Percentiles rank a stretch among this genome's conserved stretches.
phyloP scores from a whole-genome alignment of 2,888 invertebrate genomes.

The Lampropteryx suffumata region DNA sequence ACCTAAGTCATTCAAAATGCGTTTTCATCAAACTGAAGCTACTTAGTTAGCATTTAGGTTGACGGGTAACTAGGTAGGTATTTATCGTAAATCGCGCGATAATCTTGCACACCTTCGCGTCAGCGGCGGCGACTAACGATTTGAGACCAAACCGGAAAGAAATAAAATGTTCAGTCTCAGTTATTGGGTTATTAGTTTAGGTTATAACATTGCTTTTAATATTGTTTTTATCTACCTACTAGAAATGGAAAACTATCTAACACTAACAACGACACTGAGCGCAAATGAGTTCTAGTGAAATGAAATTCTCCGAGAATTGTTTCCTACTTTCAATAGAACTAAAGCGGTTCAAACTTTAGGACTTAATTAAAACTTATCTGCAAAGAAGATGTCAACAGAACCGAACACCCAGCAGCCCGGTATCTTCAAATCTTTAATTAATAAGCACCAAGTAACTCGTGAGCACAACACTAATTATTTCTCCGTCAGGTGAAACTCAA shows the following conservation, averaged over 20 bases:
- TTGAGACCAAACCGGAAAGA: too few relatives aligned
- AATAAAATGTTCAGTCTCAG: too few relatives aligned
- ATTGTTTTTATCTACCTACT: neutral
- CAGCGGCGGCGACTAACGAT: too few relatives aligned
- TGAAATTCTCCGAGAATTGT: conserved; percentile 20
- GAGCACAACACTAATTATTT: conserved; percentile 62
- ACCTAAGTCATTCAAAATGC: too few relatives aligned
- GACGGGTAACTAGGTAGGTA: too few relatives aligned
- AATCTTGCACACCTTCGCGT: too few relatives aligned
- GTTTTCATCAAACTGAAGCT: too few relatives aligned
- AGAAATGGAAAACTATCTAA: conserved; percentile 18
- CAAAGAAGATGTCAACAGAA: conserved; percentile 34
- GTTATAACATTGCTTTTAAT: too few relatives aligned
- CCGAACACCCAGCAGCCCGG: conserved; percentile 37
- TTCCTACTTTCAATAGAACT: conserved; percentile 23
- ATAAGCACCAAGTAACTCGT: conserved; percentile 42
- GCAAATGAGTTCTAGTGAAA: conserved; percentile 18
- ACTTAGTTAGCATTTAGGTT: too few relatives aligned
- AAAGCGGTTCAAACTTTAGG: conserved; percentile 26
- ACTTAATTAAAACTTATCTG: conserved; percentile 33
- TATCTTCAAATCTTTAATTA: conserved; percentile 53
- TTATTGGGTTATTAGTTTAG: too few relatives aligned
- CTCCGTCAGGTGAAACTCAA: conserved; percentile 76
- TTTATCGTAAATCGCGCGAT: too few relatives aligned
- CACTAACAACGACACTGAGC: conserved; percentile 12